Conservation (phyloP, 2,797 vertebrate genomes). For the Bradypodion ventrale region DNA sequence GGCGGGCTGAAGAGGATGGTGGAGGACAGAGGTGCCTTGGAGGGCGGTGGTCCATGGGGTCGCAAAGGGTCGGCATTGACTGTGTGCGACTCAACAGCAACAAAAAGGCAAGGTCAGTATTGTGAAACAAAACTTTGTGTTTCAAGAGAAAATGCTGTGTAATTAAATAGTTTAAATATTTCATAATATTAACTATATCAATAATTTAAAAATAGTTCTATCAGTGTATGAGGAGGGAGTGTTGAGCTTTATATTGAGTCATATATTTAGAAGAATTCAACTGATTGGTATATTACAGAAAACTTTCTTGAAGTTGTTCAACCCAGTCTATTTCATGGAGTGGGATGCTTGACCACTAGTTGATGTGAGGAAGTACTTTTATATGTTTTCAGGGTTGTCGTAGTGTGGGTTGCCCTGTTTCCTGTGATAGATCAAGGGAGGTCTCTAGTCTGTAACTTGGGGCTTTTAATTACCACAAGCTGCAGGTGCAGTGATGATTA, state of each 20-base stretch:
- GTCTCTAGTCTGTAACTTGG: too few species aligned
- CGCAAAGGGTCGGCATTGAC: too few species aligned
- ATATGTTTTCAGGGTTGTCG: not conserved
- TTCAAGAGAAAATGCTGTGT: not conserved
- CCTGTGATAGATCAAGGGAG: not conserved
- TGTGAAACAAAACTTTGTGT: not conserved
- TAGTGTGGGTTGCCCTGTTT: not conserved
- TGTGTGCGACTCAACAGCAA: not conserved
- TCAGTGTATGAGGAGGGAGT: too few species aligned
- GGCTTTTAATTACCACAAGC: too few species aligned
- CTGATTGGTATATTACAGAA: too few species aligned
- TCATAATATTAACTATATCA: not conserved
- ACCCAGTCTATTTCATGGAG: not conserved
- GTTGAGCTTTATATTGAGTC: not conserved
- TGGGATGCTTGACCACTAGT: not conserved
- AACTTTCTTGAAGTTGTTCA: not conserved
- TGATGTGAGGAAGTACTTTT: not conserved
- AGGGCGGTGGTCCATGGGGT: too few species aligned
- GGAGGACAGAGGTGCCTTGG: too few species aligned
- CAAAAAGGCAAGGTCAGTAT: not conserved
- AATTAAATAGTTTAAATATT: not conserved
- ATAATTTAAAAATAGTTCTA: too few species aligned
- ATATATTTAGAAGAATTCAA: not conserved
- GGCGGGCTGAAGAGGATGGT: too few species aligned
- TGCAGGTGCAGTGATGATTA: too few species aligned